phyloP scores from a whole-genome alignment of 2,888 invertebrate species.

The Pachycephus smyrnensis region DNA sequence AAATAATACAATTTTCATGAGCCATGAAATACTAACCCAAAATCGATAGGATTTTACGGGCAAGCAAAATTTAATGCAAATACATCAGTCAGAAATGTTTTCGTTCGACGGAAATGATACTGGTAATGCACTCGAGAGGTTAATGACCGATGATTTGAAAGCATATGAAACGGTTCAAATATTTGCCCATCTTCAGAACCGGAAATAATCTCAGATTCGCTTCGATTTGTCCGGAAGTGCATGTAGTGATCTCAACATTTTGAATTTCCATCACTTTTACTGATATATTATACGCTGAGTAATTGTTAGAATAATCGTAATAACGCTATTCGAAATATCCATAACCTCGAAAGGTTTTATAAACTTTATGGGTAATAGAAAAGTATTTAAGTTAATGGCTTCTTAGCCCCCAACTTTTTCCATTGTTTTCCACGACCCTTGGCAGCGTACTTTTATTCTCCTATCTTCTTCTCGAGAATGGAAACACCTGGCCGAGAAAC shows the following conservation, averaged over 20 bases:
- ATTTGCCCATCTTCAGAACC: background rate
- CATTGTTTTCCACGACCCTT: background rate
- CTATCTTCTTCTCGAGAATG: background rate
- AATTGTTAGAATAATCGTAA: background rate
- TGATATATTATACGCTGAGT: background rate
- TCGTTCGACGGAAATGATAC: background rate
- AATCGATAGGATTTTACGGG: background rate
- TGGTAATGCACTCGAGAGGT: background rate
- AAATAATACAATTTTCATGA: background rate
- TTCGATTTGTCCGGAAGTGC: background rate
- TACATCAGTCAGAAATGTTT: background rate
- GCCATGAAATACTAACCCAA: background rate
- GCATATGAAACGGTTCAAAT: background rate
- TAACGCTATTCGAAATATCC: background rate
- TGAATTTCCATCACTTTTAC: background rate
- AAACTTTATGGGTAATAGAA: background rate
- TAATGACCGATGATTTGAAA: background rate
- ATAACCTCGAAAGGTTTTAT: background rate
- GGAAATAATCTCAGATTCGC: background rate
- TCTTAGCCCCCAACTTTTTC: background rate
- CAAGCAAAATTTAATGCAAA: background rate
- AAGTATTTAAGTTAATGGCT: background rate
- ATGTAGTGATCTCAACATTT: background rate
- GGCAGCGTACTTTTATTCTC: background rate
- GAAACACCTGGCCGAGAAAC: background rate